These are phyloP conservation scores for Numenius arquata DNA, from an alignment of 2,113 vertebrate genomes.

Conservation along the genomic window DNA sequence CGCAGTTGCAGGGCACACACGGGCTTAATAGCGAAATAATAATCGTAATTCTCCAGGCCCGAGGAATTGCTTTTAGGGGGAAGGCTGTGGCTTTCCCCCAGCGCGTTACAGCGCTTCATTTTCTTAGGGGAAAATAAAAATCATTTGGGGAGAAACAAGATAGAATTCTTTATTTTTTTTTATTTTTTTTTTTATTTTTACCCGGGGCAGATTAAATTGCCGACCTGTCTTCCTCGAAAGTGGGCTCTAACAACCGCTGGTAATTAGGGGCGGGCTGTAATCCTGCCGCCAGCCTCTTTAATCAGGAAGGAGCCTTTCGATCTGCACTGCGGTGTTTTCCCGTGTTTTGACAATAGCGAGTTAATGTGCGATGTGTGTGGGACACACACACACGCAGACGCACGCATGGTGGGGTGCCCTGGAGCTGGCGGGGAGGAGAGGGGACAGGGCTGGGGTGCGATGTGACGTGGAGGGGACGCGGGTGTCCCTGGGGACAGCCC, in stretches of 20 bases:
- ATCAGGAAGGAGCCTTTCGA: constrained; percentile 45
- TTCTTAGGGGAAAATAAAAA: constrained; percentile 29
- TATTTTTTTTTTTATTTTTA: too few species aligned
- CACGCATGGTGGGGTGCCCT: neutral
- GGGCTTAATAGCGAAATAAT: neutral
- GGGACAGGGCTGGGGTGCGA: neutral
- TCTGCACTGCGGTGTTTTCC: constrained; percentile 64
- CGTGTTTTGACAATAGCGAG: constrained; percentile 45
- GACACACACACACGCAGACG: too few species aligned
- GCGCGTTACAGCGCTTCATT: neutral
- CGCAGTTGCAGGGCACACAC: neutral
- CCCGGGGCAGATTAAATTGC: constrained; percentile 22
- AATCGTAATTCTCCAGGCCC: neutral
- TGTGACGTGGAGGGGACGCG: fast-evolving
- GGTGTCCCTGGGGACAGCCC: neutral
- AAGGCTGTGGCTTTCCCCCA: neutral
- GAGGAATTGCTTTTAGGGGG: neutral
- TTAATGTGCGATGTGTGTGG: neutral
- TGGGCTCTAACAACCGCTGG: constrained; percentile 21
- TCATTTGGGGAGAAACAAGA: constrained; percentile 14
- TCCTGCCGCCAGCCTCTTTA: constrained; percentile 45
- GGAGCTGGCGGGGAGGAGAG: neutral
- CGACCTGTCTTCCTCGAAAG: constrained; percentile 15
- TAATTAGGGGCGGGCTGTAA: constrained; percentile 62
- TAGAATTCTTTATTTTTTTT: neutral